phyloP scores from a whole-genome alignment of 1,140 invertebrate species.

The Drosophila watanabei region DNA sequence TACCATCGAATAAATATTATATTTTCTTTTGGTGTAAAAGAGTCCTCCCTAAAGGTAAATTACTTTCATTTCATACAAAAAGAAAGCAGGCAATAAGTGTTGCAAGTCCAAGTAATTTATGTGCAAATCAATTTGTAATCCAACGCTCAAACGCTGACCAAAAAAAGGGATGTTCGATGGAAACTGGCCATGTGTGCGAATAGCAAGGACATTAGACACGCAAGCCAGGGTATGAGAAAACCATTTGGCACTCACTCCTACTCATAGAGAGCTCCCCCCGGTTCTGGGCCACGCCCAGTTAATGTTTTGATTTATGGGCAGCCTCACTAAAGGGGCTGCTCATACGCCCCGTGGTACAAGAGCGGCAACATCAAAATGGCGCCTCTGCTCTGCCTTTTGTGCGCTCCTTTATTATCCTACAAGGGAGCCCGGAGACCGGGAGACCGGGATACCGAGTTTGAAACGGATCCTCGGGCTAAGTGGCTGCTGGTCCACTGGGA shows the following conservation, averaged over 20 bases:
- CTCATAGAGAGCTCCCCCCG: neutral
- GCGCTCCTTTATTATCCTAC: slow-evolving; percentile 50
- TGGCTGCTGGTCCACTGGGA: slow-evolving; percentile 65
- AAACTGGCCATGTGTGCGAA: slow-evolving; percentile 34
- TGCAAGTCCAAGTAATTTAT: slow-evolving; percentile 61
- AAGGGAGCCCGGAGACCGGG: slow-evolving; percentile 6
- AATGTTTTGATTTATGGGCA: slow-evolving; percentile 80
- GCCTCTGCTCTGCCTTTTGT: slow-evolving; percentile 26
- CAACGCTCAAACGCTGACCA: slow-evolving; percentile 31
- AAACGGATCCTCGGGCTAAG: slow-evolving; percentile 65
- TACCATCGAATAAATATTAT: neutral
- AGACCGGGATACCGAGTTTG: slow-evolving; percentile 7
- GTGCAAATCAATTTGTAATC: slow-evolving; percentile 77
- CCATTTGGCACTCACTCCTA: slow-evolving; percentile 36
- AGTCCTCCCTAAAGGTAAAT: slow-evolving; percentile 52
- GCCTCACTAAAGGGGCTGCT: slow-evolving; percentile 34
- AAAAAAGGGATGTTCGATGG: slow-evolving; percentile 8
- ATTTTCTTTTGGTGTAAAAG: neutral
- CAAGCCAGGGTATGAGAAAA: slow-evolving; percentile 21
- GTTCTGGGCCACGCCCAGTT: slow-evolving; percentile 62
- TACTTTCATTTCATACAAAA: slow-evolving; percentile 29
- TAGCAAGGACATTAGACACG: slow-evolving; percentile 51
- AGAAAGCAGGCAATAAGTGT: slow-evolving; percentile 33
- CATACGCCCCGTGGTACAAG: slow-evolving; percentile 46
- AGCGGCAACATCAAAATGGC: slow-evolving; percentile 38